phyloP scores from a whole-genome alignment of 2,888 invertebrate genomes.

The Theretra japonica region DNA sequence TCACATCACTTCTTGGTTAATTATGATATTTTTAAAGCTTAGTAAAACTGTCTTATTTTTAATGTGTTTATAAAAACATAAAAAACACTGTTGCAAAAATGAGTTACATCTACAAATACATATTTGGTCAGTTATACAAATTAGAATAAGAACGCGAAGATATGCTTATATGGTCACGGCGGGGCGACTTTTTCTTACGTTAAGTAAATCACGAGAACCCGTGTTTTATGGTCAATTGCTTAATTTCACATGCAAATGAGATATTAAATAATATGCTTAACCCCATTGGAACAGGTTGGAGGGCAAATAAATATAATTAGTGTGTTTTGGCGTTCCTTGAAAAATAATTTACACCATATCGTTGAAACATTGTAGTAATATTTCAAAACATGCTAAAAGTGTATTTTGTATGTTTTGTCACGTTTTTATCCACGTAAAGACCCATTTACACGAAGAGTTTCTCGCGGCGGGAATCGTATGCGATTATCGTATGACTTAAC shows the following conservation, averaged over 20 bases:
- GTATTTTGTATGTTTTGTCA: too few relatives aligned
- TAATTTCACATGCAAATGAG: constrained; percentile 14
- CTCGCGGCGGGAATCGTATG: too few relatives aligned
- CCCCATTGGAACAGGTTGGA: neutral
- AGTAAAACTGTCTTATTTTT: too few relatives aligned
- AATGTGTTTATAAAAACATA: neutral
- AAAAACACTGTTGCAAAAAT: neutral
- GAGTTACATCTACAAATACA: neutral
- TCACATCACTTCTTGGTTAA: too few relatives aligned
- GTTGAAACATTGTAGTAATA: neutral
- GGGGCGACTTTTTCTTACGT: neutral
- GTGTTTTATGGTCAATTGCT: constrained; percentile 8
- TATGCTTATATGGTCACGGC: constrained; percentile 8
- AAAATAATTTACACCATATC: neutral
- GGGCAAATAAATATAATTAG: neutral
- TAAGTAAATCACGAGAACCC: constrained; percentile 1
- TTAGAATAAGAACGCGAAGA: constrained; percentile 1
- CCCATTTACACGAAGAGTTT: too few relatives aligned
- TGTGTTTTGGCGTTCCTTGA: neutral
- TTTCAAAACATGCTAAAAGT: neutral
- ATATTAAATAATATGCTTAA: constrained; percentile 4
- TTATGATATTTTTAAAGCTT: too few relatives aligned
- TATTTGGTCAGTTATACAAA: neutral
- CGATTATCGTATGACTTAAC: too few relatives aligned
- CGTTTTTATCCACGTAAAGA: too few relatives aligned